Evolutionary conservation across 2,113 vertebrate genomes (phyloP).

Genomic region (Panurus biarmicus): DNA sequence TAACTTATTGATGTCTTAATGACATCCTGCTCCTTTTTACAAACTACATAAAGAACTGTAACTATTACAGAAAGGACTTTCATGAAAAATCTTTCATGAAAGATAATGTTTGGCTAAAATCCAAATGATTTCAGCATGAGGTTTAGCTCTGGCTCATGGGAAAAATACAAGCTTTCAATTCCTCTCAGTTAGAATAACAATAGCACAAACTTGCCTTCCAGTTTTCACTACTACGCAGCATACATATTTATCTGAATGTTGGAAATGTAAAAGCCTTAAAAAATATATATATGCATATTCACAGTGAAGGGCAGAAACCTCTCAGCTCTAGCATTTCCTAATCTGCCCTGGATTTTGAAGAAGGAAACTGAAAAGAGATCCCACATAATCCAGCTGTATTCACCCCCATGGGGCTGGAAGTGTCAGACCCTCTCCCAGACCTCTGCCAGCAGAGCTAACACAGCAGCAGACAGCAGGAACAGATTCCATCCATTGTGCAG

Average conservation of each 20-base stretch:
- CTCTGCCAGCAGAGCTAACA: background rate
- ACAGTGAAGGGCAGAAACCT: background rate
- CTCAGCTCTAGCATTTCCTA: background rate
- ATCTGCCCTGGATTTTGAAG: background rate
- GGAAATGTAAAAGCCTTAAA: background rate
- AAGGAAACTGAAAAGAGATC: background rate
- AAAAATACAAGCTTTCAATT: background rate
- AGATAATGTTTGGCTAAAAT: background rate
- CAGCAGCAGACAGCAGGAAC: conserved; percentile 35
- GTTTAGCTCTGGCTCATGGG: background rate
- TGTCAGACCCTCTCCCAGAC: background rate
- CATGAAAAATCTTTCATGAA: background rate
- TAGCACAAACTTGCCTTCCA: background rate
- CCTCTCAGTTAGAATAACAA: background rate
- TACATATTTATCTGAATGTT: background rate
- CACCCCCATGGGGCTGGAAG: background rate
- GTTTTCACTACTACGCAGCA: background rate
- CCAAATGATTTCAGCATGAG: background rate
- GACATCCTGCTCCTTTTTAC: background rate
- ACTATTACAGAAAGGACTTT: background rate
- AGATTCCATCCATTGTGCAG: background rate
- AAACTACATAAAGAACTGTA: background rate
- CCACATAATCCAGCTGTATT: background rate
- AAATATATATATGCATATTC: background rate
- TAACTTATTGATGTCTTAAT: background rate